Base-by-base conservation (phyloP, 1,140 invertebrate species). In the Drosophila subobscura region DNA sequence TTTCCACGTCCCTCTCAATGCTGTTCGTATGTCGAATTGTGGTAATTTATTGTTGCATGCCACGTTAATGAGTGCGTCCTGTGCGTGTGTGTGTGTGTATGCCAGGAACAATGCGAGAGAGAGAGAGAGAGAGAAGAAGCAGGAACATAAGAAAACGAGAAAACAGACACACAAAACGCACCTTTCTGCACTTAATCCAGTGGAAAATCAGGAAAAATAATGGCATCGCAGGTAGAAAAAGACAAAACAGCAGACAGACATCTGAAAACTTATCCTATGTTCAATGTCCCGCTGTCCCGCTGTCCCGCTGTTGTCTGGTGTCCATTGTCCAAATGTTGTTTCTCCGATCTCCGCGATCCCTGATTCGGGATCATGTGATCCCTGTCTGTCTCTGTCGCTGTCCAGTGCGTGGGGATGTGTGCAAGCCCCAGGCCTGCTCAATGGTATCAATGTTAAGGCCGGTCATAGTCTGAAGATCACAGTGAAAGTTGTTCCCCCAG, bases 161-260 rank as follows among this genome's bases (percentile, higher is more conserved):
- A 20, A 20, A 20, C 44, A 60, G 53, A 60, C 59, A 72, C 73
- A 37, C 33, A 37, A 1, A 61, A 57, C 70, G 51, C 72, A 79
- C 77, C 77, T 76, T 64, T 54, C 50, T 63, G 58, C 65, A 70
- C 59, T 72, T 88, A 86, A 86, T 88, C 81, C 81, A 74, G 68
- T 75, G 83, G 83, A 86, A 88, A 86, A 86, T 86, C 81, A 81
- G 63, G 72, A 81, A 81, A 79, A 73, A 70, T 80, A 86, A 85
- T 77, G 60, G 60, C 66, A 71, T 60, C 45, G 55, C 64, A 63
- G 77, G 76, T 59, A 53, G 42, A 52, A 23, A 23, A 52, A 60
- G 53, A 53, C 63, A 58, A 60, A 58, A 54, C 37, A 47, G 55
- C 41, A 29, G 44, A 59, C 52, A 55, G 46, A 12, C 16, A 72